A percentile compares a stretch with the other conserved stretches of the same genome.
Conservation (phyloP, 2,888 invertebrate species). For the Balanococcus diminutus region DNA sequence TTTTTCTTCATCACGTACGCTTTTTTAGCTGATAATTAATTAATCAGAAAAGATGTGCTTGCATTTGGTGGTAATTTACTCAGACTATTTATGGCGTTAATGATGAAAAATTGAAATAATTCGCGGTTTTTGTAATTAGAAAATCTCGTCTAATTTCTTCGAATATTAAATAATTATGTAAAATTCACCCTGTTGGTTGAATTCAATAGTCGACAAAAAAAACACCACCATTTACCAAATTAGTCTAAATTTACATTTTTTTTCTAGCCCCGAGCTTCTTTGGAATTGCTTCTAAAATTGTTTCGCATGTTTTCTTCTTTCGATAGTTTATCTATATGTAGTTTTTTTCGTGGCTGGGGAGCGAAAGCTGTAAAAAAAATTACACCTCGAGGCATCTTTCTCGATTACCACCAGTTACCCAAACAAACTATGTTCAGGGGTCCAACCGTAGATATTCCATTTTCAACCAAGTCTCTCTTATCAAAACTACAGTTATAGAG, state of each 20-base stretch:
- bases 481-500: neutral
- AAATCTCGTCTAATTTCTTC: neutral
- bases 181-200: neutral
- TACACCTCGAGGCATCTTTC: neutral
- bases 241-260: neutral
- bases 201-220: neutral
- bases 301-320: neutral
- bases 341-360: neutral
- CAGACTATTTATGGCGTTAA: no score
- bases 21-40: no score
- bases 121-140: no score
- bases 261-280: neutral
- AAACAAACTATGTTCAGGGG: neutral
- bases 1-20: no score
- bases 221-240: slow-evolving; percentile 10
- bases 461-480: neutral
- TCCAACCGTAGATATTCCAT: neutral
- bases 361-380: neutral
- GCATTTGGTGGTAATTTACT: no score
- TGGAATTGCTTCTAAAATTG: neutral
- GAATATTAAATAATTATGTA: neutral
- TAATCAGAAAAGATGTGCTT: no score
- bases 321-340: neutral
- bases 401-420: neutral
- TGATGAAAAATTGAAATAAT: no score